phyloP scores from a whole-genome alignment of 2,888 invertebrate species.

The Drosophila prolongata region DNA sequence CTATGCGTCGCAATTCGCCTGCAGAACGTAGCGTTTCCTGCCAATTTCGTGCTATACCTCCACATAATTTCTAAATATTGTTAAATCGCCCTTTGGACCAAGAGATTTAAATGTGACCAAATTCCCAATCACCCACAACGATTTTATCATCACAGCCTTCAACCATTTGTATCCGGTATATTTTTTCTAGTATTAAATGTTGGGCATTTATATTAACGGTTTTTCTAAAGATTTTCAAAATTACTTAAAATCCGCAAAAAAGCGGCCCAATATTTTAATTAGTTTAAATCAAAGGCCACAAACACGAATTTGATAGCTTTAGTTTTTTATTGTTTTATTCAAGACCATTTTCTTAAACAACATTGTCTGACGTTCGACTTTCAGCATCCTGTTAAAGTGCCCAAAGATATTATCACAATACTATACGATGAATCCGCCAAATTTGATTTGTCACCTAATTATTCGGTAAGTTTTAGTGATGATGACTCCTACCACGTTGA shows the following conservation, averaged over 20 bases:
- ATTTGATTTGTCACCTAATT: no score
- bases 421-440: neutral
- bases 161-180: neutral
- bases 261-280: no score
- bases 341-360: no score
- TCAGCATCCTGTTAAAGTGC: neutral
- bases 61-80: constrained; percentile 21
- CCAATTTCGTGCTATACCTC: constrained; percentile 20
- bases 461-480: neutral
- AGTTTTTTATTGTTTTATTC: no score
- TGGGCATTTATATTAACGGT: constrained; percentile 1
- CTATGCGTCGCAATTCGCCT: constrained; percentile 15
- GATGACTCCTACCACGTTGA: no score
- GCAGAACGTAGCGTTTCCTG: constrained; percentile 14
- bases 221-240: neutral
- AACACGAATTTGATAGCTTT: no score
- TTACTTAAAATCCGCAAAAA: neutral
- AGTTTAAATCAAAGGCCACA: no score
- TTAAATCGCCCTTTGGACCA: constrained; percentile 23
- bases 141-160: constrained; percentile 1
- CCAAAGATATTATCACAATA: constrained; percentile 14
- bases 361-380: neutral
- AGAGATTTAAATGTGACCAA: constrained; percentile 5
- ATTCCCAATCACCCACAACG: constrained; percentile 1
- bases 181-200: neutral